phyloP scores from a whole-genome alignment of 2,113 vertebrate genomes.

The Engystomops pustulosus region DNA sequence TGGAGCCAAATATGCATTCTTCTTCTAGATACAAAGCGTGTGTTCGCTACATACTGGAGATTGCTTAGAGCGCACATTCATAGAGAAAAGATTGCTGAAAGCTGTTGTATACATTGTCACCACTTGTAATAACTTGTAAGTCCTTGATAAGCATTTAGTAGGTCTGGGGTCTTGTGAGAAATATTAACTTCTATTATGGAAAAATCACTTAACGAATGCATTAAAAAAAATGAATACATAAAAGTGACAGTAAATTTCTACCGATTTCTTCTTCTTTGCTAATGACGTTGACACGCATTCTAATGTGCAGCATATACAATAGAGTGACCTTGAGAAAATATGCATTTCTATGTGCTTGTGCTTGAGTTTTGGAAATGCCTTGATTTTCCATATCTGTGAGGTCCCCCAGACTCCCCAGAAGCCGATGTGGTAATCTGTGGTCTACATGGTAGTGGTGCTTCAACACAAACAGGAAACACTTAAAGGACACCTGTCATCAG shows the following conservation, averaged over 20 bases:
- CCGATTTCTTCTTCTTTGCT: background rate
- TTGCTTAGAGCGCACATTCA: background rate
- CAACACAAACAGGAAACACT: too few relatives aligned
- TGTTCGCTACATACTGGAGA: background rate
- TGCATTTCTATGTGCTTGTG: too few relatives aligned
- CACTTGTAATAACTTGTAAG: constrained; percentile 29
- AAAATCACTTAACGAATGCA: constrained; percentile 30
- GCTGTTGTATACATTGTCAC: background rate
- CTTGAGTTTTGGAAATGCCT: too few relatives aligned
- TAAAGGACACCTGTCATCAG: too few relatives aligned
- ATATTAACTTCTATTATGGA: constrained; percentile 20
- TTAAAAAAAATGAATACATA: background rate
- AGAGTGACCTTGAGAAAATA: background rate
- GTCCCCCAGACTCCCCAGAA: too few relatives aligned
- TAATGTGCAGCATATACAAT: background rate
- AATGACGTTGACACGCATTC: background rate
- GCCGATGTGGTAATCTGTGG: too few relatives aligned
- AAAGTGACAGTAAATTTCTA: background rate
- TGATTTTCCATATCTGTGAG: too few relatives aligned
- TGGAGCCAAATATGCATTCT: constrained; percentile 26
- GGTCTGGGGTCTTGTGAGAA: background rate
- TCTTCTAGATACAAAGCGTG: background rate
- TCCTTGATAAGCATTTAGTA: constrained; percentile 51
- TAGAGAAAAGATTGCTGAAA: constrained; percentile 10
- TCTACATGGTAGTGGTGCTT: too few relatives aligned